Evolutionary conservation across 2,888 invertebrate genomes (phyloP).

Genomic region (Odontocolon sp.): DNA sequence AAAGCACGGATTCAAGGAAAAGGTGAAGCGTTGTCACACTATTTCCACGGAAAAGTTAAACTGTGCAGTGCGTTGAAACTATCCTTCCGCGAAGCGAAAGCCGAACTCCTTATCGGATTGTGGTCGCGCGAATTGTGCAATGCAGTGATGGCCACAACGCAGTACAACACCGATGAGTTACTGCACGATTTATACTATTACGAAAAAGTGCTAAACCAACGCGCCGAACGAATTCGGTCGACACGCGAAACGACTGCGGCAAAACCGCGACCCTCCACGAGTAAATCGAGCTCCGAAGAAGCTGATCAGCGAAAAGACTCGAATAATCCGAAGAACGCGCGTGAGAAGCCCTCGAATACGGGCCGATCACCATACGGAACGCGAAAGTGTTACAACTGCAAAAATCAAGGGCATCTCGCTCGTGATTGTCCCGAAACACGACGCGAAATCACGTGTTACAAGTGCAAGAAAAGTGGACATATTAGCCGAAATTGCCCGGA

Average conservation of each 20-base stretch:
- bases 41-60: slow-evolving; percentile 11
- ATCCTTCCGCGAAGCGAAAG: background rate
- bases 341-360: background rate
- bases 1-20: background rate
- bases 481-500: background rate
- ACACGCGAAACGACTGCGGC: background rate
- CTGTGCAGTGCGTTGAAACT: background rate
- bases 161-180: background rate
- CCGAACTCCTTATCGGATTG: slow-evolving; percentile 2
- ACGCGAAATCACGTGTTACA: background rate
- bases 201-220: background rate
- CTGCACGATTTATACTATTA: background rate
- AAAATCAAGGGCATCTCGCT: background rate
- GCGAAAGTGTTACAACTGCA: slow-evolving; percentile 22
- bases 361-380: background rate
- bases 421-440: slow-evolving; percentile 6
- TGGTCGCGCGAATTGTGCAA: slow-evolving; percentile 22
- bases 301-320: background rate
- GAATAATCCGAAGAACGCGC: background rate
- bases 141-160: background rate
- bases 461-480: background rate
- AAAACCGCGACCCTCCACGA: background rate
- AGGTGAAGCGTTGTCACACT: background rate
- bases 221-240: background rate
- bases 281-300: background rate